Conservation (phyloP, 1,140 invertebrate species). For the Muscidifurax raptorellus region DNA sequence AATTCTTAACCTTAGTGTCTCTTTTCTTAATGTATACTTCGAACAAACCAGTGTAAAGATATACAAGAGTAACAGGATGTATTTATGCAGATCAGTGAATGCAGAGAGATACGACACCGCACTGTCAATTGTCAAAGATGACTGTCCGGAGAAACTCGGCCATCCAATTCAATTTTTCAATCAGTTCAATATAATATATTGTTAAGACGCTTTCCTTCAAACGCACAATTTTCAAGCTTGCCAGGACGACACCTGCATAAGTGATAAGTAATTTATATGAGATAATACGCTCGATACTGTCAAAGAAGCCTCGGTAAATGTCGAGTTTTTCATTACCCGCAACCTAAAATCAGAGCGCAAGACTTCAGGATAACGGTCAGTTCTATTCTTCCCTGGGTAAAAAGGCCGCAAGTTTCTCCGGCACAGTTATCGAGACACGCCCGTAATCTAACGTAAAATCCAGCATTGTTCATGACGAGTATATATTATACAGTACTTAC, state of each 20-base stretch:
- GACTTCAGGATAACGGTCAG: not conserved
- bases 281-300: too few relatives aligned
- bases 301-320: too few relatives aligned
- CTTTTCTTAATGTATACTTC: constrained; percentile 17
- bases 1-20: constrained; percentile 55
- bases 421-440: not conserved
- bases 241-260: too few relatives aligned
- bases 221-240: too few relatives aligned
- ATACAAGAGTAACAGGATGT: not conserved
- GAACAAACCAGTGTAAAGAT: constrained; percentile 11
- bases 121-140: not conserved
- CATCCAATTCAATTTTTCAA: too few relatives aligned
- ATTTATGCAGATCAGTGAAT: not conserved
- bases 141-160: not conserved
- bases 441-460: not conserved
- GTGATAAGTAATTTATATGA: too few relatives aligned
- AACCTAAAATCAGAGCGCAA: too few relatives aligned
- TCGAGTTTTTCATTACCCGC: too few relatives aligned
- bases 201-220: too few relatives aligned
- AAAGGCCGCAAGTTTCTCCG: constrained; percentile 20
- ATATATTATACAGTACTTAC: constrained; percentile 8
- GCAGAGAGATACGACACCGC: not conserved
- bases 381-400: not conserved
- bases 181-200: too few relatives aligned
- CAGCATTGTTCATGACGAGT: constrained; percentile 26